These are phyloP conservation scores for Yponomeuta cagnagella DNA, from an alignment of 2,888 invertebrate species.

Conservation along the genomic window DNA sequence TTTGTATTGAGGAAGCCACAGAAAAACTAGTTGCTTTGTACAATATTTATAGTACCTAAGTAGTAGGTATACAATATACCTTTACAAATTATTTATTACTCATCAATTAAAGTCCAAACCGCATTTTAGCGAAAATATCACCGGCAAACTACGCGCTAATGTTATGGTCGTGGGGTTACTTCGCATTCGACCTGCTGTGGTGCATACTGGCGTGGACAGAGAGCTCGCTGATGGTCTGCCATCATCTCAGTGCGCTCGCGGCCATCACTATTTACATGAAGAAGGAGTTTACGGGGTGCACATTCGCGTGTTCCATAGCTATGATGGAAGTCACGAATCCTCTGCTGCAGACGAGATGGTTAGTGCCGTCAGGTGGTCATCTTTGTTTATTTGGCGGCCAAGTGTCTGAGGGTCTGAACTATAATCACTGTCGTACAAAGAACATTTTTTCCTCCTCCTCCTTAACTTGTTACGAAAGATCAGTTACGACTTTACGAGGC, in stretches of 20 bases:
- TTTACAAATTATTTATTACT: not conserved
- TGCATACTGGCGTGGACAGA: conserved; percentile 70
- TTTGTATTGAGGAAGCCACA: too few species aligned
- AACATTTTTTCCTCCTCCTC: too few species aligned
- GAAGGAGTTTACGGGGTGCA: conserved; percentile 67
- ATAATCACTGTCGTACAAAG: too few species aligned
- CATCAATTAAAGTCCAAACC: not conserved
- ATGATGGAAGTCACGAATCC: conserved; percentile 79
- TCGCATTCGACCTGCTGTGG: conserved; percentile 78
- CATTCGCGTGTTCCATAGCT: conserved; percentile 71
- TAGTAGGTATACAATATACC: too few species aligned
- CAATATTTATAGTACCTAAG: too few species aligned
- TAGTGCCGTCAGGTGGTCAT: conserved; percentile 20
- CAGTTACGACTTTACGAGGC: too few species aligned
- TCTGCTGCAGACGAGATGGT: conserved; percentile 78
- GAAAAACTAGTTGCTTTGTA: too few species aligned
- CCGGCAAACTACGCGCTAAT: conserved; percentile 59
- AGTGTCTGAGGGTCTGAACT: too few species aligned
- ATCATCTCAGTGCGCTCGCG: conserved; percentile 69
- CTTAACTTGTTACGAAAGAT: too few species aligned
- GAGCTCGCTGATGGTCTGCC: conserved; percentile 68
- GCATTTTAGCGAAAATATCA: conserved; percentile 42
- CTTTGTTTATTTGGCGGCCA: too few species aligned
- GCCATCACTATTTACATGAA: conserved; percentile 69
- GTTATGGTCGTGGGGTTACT: conserved; percentile 78